Conservation (phyloP, 2,113 vertebrate species). For the Callospermophilus lateralis region DNA sequence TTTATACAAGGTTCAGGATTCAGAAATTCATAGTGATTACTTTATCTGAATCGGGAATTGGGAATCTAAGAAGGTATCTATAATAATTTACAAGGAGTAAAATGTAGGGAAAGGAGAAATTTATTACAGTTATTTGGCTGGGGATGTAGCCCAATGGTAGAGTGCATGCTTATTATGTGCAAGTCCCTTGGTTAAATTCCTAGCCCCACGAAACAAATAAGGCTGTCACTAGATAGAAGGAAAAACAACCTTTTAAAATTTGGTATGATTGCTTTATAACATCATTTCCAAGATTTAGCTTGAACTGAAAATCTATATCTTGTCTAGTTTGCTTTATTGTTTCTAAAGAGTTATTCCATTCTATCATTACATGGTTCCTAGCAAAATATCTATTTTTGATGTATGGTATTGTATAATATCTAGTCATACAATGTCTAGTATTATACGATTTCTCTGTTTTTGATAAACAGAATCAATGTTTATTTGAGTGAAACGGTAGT, state of each 20-base stretch:
- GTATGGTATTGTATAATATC: neutral
- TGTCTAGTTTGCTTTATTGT: neutral
- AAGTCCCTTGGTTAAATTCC: neutral
- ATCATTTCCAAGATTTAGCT: slow-evolving; percentile 15
- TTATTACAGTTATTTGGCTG: neutral
- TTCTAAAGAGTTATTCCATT: neutral
- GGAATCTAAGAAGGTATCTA: neutral
- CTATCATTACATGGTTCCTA: neutral
- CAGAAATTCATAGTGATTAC: neutral
- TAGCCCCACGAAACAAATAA: neutral
- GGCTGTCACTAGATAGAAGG: neutral
- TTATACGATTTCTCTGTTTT: neutral
- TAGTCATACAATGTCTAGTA: neutral
- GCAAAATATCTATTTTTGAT: neutral
- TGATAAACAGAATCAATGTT: neutral
- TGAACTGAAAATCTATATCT: neutral
- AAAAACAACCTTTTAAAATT: neutral
- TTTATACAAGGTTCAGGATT: neutral
- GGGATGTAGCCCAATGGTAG: neutral
- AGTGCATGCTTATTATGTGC: neutral
- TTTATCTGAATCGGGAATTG: neutral
- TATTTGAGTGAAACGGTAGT: neutral
- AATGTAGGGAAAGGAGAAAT: neutral
- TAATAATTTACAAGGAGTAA: neutral
- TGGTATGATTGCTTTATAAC: neutral